These are phyloP conservation scores for Neodiprion lecontei DNA, from an alignment of 1,140 invertebrate species.

Conservation along the genomic window DNA sequence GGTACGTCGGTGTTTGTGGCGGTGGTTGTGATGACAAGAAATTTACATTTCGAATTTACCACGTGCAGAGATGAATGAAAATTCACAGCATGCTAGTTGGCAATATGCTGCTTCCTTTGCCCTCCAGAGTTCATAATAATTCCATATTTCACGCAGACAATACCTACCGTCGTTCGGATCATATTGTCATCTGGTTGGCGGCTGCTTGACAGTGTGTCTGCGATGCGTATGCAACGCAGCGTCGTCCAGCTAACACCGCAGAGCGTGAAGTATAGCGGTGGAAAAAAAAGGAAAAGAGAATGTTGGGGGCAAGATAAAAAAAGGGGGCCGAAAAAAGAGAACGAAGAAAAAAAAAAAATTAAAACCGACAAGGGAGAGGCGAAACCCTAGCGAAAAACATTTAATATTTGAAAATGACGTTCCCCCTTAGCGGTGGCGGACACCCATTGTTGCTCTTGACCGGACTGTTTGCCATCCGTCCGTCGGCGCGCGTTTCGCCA, in stretches of 20 bases:
- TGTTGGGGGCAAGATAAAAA: conserved; percentile 10
- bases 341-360: conserved; percentile 30
- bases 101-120: neutral
- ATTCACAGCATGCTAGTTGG: neutral
- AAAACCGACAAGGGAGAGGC: conserved; percentile 10
- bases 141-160: conserved; percentile 14
- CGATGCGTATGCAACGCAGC: too few relatives aligned
- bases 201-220: neutral
- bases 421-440: conserved; percentile 5
- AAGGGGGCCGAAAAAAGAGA: conserved; percentile 20
- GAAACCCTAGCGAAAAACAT: neutral
- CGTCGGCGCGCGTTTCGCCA: conserved; percentile 28
- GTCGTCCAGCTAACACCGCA: neutral
- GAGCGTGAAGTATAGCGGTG: neutral
- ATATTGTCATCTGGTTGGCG: conserved; percentile 4
- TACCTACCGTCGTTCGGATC: neutral
- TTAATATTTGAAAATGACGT: conserved; percentile 27
- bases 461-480: conserved; percentile 27
- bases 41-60: too few relatives aligned
- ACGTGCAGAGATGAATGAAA: neutral
- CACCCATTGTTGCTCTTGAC: conserved; percentile 33
- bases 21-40: too few relatives aligned
- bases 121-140: conserved; percentile 7
- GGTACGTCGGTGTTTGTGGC: too few relatives aligned
- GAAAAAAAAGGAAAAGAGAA: neutral